Conservation (phyloP, 2,113 vertebrate species). For the Taurulus bubalis region DNA sequence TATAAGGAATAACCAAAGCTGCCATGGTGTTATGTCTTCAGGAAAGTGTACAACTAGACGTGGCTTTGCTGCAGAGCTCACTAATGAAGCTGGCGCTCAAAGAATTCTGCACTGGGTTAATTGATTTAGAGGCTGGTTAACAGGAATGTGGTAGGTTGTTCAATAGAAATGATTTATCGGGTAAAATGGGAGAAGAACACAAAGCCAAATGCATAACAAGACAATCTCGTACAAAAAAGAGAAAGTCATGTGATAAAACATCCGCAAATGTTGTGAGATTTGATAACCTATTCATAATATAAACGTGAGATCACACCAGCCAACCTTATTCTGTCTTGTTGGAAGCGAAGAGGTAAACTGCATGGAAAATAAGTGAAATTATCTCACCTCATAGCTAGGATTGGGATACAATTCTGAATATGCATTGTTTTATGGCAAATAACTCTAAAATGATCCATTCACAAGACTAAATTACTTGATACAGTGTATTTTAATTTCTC, state of each 20-base stretch:
- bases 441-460: background rate
- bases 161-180: constrained; percentile 43
- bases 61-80: constrained; percentile 8
- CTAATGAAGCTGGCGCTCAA: constrained; percentile 32
- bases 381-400: background rate
- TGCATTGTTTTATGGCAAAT: background rate
- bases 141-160: constrained; percentile 10
- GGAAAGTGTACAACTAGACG: background rate
- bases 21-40: background rate
- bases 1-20: background rate
- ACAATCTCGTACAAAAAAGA: background rate
- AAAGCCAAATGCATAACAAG: background rate
- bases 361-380: background rate
- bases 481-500: background rate
- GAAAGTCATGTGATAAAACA: background rate
- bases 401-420: background rate
- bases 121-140: constrained; percentile 42
- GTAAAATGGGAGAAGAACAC: constrained; percentile 9
- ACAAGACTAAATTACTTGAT: background rate
- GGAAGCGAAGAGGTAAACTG: background rate
- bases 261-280: background rate
- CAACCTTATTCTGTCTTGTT: background rate
- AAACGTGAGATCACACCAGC: too few relatives aligned
- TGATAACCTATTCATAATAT: background rate
- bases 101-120: constrained; percentile 25